Percentiles rank a stretch among this genome's conserved stretches.
Conservation (phyloP, 2,113 vertebrate genomes). For the Heterocephalus glaber region DNA sequence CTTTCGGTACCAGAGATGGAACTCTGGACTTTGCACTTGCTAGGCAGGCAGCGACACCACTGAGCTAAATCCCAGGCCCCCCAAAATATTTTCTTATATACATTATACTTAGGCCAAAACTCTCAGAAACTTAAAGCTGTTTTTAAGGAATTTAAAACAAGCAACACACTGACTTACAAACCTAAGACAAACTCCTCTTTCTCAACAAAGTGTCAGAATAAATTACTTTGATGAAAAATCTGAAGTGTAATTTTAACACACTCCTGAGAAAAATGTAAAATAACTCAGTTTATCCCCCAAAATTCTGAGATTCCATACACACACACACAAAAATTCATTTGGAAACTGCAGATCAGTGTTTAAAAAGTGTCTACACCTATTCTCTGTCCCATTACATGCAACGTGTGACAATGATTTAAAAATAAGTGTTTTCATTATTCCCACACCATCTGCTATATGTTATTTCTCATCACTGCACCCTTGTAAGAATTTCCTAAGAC, state of each 20-base stretch:
- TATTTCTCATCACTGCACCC: conserved; percentile 12
- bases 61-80: too few relatives aligned
- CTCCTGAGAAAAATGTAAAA: not conserved
- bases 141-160: conserved; percentile 51
- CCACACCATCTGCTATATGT: not conserved
- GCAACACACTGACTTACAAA: not conserved
- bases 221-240: conserved; percentile 33
- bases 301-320: conserved; percentile 37
- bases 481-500: conserved; percentile 22
- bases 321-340: not conserved
- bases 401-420: conserved; percentile 15
- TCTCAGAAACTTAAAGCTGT: conserved; percentile 9
- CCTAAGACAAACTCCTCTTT: not conserved
- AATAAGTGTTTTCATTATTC: conserved; percentile 42
- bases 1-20: too few relatives aligned
- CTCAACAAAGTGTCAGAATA: not conserved
- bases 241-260: conserved; percentile 25
- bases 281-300: not conserved
- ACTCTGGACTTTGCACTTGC: too few relatives aligned
- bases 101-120: not conserved
- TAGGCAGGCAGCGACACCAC: too few relatives aligned
- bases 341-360: not conserved
- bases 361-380: not conserved
- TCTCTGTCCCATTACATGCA: not conserved
- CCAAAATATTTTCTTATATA: conserved; percentile 6